A percentile compares a stretch with the other conserved stretches of the same genome.
Conservation (phyloP, 2,888 invertebrate species). For the Augochlorella aurata region DNA sequence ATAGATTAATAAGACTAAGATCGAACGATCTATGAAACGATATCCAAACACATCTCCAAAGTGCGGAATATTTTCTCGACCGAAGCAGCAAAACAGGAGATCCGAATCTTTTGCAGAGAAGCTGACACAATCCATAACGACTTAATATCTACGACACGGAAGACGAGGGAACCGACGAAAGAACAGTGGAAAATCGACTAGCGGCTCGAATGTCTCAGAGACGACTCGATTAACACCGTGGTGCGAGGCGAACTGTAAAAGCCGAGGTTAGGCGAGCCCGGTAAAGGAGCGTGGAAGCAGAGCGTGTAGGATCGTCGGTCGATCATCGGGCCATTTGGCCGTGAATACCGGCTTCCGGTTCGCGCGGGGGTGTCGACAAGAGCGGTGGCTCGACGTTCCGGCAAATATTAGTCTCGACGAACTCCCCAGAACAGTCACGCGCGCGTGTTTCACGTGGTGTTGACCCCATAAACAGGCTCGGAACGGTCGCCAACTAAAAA, state of each 20-base stretch:
- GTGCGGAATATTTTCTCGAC: not conserved
- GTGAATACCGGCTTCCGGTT: slow-evolving; percentile 15
- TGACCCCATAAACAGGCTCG: slow-evolving; percentile 74
- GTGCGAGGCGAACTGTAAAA: not conserved
- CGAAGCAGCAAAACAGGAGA: not conserved
- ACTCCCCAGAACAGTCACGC: slow-evolving; percentile 18
- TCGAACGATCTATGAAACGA: too few relatives aligned
- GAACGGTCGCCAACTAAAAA: slow-evolving; percentile 71
- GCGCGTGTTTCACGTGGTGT: slow-evolving; percentile 66
- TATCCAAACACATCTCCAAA: not conserved
- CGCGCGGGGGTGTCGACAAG: not conserved
- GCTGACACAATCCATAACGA: not conserved
- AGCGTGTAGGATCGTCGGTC: not conserved
- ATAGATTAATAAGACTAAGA: too few relatives aligned
- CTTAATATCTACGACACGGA: not conserved
- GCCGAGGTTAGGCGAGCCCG: too few relatives aligned
- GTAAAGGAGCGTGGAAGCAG: not conserved
- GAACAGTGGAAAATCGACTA: not conserved
- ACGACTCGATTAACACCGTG: not conserved
- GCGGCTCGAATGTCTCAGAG: not conserved
- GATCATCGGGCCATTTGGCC: not conserved
- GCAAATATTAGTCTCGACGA: slow-evolving; percentile 29
- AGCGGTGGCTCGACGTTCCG: not conserved
- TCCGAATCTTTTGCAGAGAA: not conserved
- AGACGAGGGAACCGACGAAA: not conserved